Conservation (phyloP, 2,797 vertebrate species). For the Notoglanidium macrostoma region DNA sequence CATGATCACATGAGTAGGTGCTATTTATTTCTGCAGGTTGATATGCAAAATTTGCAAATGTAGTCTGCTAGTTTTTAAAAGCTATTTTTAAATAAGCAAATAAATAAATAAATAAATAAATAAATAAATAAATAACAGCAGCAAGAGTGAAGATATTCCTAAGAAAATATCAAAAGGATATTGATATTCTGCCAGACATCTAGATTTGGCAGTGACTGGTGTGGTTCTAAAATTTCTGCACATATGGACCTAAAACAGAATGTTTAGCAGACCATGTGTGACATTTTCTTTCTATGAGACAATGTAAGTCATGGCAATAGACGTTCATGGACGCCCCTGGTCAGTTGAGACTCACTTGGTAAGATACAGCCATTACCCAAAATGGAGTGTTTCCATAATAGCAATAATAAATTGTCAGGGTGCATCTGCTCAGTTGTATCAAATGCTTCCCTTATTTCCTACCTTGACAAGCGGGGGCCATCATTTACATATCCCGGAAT, state of each 20-base stretch:
- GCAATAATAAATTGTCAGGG: conserved; percentile 65
- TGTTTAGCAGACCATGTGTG: background rate
- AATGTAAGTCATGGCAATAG: background rate
- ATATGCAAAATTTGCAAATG: conserved; percentile 33
- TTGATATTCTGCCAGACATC: background rate
- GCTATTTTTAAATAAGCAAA: background rate
- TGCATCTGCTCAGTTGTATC: conserved; percentile 76
- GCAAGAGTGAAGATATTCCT: background rate
- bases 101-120: too few relatives aligned
- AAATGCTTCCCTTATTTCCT: conserved; percentile 73
- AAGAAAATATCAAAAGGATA: background rate
- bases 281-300: background rate
- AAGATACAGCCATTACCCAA: background rate
- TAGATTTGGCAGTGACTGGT: background rate
- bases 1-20: conserved; percentile 35
- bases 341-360: background rate
- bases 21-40: conserved; percentile 43
- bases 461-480: conserved; percentile 72
- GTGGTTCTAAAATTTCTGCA: background rate
- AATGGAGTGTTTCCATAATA: conserved; percentile 63
- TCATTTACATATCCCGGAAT: conserved; percentile 80
- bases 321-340: background rate
- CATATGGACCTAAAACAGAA: background rate
- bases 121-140: background rate
- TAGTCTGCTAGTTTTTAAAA: conserved; percentile 8